Base-by-base conservation (phyloP, 2,888 invertebrate genomes). In the Caenorhabditis plicata region DNA sequence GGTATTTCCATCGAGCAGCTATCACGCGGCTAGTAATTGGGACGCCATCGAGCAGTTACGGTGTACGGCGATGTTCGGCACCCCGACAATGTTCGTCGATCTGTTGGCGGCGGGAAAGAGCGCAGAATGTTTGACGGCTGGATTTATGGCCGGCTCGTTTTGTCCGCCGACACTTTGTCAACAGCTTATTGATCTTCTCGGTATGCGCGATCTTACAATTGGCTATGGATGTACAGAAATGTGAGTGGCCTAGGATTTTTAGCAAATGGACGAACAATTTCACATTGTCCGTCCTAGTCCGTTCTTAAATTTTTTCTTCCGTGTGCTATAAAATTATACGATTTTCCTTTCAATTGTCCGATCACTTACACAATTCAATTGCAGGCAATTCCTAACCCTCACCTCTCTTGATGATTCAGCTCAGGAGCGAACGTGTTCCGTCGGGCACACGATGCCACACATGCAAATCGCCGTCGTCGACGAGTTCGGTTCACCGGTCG, bases 101-200 rank as follows among this genome's bases (percentile, higher is more conserved):
- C 83, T 83, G 79, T n/a, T n/a, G n/a, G n/a, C n/a, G n/a, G n/a
- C n/a, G n/a, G n/a, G n/a, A n/a, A n/a, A n/a, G n/a, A n/a, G n/a
- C n/a, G n/a, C n/a, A n/a, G n/a, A n/a, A n/a, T n/a, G n/a, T n/a
- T n/a, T n/a, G n/a, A n/a, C n/a, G n/a, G n/a, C n/a, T 36, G 89
- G 88, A 0, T 80, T 88, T 1, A 87, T 87, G 29, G 90, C 89
- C 0, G 91, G 90, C 4, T 86, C 91, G 0, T 85, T 87, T 0
- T 88, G 88, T 62, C 87, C 90, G 1, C 76, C 81, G 19, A 82
- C 84, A 42, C 75, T 85, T 3, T 82, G 85, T 74, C 80, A 79
- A 49, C 76, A 82, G 44, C 80, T 85, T 31, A 81, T 82, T 4
- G 64, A 77, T 2, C 81, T 82, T 29, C 77, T 86, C 78, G 81